Evolutionary conservation across 2,113 vertebrate species (phyloP).

Genomic region (Solea solea): DNA sequence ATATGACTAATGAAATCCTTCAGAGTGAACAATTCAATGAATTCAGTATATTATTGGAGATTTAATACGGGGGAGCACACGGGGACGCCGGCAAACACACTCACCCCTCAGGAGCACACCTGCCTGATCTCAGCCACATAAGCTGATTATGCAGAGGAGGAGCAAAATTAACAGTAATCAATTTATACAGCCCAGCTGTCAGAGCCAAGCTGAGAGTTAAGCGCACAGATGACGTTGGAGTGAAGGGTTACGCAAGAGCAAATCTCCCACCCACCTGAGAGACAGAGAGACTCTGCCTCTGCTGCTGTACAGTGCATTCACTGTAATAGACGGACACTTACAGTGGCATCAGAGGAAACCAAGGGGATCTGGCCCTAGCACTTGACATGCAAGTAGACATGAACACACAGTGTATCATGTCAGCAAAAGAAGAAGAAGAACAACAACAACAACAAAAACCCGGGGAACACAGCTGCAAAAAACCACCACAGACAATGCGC

Average conservation of each 20-base stretch:
- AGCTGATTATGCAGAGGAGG: constrained; percentile 70
- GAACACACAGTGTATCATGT: no score
- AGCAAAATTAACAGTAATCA: constrained; percentile 76
- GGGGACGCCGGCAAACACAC: no score
- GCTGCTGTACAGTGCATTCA: no score
- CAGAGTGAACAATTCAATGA: constrained; percentile 19
- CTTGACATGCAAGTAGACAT: no score
- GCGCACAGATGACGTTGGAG: constrained; percentile 44
- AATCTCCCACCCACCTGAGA: constrained; percentile 49
- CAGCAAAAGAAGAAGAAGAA: no score
- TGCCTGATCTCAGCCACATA: constrained; percentile 61
- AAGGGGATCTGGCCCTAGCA: no score
- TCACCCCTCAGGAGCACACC: constrained; percentile 32
- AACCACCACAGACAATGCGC: no score
- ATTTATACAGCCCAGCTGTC: constrained; percentile 62
- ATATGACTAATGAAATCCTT: constrained; percentile 8
- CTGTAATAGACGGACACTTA: neutral
- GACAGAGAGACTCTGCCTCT: constrained; percentile 3
- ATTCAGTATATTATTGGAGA: neutral
- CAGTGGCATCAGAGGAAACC: neutral
- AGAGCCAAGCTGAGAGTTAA: constrained; percentile 35
- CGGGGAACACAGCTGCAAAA: no score
- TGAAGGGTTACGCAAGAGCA: constrained; percentile 52
- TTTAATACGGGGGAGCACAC: no score
- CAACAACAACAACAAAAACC: no score